A percentile compares a stretch with the other conserved stretches of the same genome.
Conservation (phyloP, 2,797 vertebrate genomes). For the Enteromius afrohamiltoni region DNA sequence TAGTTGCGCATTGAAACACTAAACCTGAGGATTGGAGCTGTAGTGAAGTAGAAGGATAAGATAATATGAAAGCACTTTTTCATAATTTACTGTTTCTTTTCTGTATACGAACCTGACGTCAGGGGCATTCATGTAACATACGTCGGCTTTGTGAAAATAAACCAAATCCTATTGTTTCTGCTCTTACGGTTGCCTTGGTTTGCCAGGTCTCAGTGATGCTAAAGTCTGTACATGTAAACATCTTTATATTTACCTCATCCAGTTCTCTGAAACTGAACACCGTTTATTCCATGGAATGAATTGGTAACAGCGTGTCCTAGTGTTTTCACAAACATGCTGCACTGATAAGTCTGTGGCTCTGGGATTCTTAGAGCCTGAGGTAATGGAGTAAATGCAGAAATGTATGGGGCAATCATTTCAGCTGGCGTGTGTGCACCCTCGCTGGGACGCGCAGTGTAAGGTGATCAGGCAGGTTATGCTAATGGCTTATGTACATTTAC, state of each 20-base stretch:
- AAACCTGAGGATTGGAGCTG: not conserved
- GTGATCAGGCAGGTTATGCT: conserved; percentile 16
- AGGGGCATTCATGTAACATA: not conserved
- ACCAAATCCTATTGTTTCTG: not conserved
- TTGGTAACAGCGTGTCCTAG: conserved; percentile 20
- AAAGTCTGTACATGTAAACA: conserved; percentile 16
- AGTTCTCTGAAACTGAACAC: conserved; percentile 7
- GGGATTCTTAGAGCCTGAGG: conserved; percentile 44
- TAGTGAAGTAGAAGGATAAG: not conserved
- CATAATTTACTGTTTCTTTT: not conserved
- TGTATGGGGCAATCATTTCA: conserved; percentile 10
- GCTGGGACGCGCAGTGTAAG: not conserved
- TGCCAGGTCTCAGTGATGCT: not conserved
- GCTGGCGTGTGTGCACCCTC: not conserved
- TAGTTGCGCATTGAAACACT: not conserved
- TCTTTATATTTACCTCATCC: not conserved
- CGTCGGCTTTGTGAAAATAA: not conserved
- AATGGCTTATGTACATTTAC: not conserved
- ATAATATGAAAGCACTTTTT: not conserved
- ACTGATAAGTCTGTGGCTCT: conserved; percentile 41
- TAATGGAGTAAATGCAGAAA: conserved; percentile 33
- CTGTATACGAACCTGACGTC: not conserved
- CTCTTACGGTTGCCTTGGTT: not conserved
- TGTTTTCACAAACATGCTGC: conserved; percentile 42
- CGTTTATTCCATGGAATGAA: conserved; percentile 36